Evolutionary conservation across 2,113 vertebrate species (phyloP).

Genomic region (Thunnus thynnus): DNA sequence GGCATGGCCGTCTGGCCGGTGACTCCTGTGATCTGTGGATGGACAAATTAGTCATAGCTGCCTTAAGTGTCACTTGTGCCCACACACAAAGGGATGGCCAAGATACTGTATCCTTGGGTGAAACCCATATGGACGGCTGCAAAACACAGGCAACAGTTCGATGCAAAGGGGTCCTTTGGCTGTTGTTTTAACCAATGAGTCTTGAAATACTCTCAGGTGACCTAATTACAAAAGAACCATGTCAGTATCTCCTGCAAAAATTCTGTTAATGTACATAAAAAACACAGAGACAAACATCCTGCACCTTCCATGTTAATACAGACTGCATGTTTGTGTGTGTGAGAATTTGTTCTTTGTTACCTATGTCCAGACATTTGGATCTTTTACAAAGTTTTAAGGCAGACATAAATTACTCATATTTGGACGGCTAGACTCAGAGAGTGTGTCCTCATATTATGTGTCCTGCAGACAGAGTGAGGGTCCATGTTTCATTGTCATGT

Average conservation of each 20-base stretch:
- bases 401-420: constrained; percentile 54
- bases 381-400: constrained; percentile 71
- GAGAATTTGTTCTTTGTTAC: constrained; percentile 30
- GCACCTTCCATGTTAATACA: constrained; percentile 19
- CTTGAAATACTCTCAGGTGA: constrained; percentile 18
- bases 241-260: constrained; percentile 27
- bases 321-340: constrained; percentile 24
- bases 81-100: constrained; percentile 28
- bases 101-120: constrained; percentile 22
- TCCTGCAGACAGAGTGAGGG: neutral
- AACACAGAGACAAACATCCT: constrained; percentile 11
- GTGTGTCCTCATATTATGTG: constrained; percentile 27
- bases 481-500: constrained; percentile 78
- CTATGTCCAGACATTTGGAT: constrained; percentile 51
- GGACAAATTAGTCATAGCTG: constrained; percentile 62
- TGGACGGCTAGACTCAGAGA: constrained; percentile 63
- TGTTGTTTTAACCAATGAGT: constrained; percentile 25
- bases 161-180: constrained; percentile 39
- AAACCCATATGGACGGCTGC: constrained; percentile 51
- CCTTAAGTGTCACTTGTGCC: constrained; percentile 36
- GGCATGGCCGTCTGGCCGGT: neutral
- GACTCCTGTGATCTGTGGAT: constrained; percentile 33
- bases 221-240: constrained; percentile 12
- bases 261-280: constrained; percentile 15
- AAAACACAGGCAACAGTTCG: constrained; percentile 27